A percentile compares a stretch with the other conserved stretches of the same genome.
Evolutionary conservation across 1,140 invertebrate genomes (phyloP).

Genomic region (Rhizoglyphus robini): DNA sequence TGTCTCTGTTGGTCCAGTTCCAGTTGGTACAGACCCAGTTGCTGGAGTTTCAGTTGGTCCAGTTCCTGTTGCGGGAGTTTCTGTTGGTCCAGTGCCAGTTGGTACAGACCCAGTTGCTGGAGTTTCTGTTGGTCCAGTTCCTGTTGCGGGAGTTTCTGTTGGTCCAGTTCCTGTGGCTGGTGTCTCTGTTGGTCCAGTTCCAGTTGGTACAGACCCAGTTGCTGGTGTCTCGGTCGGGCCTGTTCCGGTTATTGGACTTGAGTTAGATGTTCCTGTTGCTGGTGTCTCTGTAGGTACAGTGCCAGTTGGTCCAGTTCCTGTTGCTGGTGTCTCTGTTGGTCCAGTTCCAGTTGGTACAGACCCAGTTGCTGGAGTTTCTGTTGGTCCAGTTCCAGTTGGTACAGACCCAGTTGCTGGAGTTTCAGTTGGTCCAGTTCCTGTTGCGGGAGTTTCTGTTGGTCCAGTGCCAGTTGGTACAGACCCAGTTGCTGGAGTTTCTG

Average conservation of each 20-base stretch:
- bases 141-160: not conserved
- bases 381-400: not conserved
- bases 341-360: not conserved
- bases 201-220: too few relatives aligned
- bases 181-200: not conserved
- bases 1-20: too few relatives aligned
- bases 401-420: not conserved
- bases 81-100: not conserved
- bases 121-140: not conserved
- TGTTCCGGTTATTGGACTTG: not conserved
- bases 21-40: too few relatives aligned
- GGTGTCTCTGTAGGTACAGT: too few relatives aligned
- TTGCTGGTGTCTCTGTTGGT: not conserved
- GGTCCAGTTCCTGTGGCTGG: not conserved
- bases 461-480: too few relatives aligned
- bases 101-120: not conserved
- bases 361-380: not conserved
- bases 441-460: not conserved
- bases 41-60: not conserved
- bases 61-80: not conserved
- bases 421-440: not conserved
- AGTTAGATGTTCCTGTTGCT: not conserved
- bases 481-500: not conserved
- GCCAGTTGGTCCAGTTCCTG: too few relatives aligned
- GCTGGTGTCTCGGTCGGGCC: not conserved